These are phyloP conservation scores for Sphyrna mokarran DNA, from an alignment of 2,113 vertebrate genomes.

Conservation along the genomic window DNA sequence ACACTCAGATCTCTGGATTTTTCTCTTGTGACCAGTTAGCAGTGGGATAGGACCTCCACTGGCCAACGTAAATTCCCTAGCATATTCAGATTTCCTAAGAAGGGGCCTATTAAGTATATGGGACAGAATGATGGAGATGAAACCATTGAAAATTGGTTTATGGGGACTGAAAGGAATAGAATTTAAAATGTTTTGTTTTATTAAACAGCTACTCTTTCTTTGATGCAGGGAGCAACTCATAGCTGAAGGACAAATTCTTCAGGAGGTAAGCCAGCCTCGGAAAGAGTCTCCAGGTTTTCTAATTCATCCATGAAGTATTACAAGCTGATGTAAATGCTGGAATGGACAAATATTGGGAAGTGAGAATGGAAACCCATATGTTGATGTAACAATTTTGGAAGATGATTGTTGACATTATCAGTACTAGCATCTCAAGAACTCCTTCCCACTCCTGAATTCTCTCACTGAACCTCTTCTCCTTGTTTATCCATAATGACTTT, in stretches of 20 bases:
- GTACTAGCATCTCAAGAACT: not conserved
- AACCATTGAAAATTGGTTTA: not conserved
- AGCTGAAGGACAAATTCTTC: not conserved
- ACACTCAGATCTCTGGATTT: not conserved
- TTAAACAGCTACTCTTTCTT: not conserved
- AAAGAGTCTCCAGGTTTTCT: not conserved
- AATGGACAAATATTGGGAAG: not conserved
- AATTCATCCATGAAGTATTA: not conserved
- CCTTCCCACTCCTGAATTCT: not conserved
- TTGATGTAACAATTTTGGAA: not conserved
- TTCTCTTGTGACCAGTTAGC: not conserved
- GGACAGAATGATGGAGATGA: not conserved
- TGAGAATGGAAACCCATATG: not conserved
- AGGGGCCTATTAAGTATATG: not conserved
- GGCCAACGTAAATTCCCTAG: not conserved
- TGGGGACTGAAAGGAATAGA: not conserved
- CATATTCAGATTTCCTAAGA: not conserved
- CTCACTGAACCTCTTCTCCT: not conserved
- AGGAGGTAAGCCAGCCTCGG: not conserved
- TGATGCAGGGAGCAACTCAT: not conserved
- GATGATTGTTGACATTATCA: not conserved
- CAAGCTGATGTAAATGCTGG: not conserved
- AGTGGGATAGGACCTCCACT: not conserved
- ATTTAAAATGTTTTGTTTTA: not conserved
- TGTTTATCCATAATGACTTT: not conserved